phyloP scores from a whole-genome alignment of 2,113 vertebrate species.

The Perca fluviatilis region DNA sequence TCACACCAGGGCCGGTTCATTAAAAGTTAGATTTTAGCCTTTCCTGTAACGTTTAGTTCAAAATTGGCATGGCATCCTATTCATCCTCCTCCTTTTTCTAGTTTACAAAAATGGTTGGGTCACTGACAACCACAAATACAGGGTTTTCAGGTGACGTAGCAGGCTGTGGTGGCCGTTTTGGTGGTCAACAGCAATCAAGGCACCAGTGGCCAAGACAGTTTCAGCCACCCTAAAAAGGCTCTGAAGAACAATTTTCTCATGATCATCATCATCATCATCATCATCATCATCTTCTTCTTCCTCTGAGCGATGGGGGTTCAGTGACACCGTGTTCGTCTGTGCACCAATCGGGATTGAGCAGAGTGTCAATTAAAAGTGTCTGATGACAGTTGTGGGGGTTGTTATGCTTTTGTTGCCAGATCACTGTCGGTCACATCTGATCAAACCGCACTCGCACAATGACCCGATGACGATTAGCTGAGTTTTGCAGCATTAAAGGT shows the following conservation, averaged over 20 bases:
- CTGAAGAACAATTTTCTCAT: background rate
- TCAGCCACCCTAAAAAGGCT: background rate
- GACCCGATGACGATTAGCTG: background rate
- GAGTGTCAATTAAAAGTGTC: background rate
- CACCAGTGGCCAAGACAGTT: background rate
- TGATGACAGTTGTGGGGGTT: no score
- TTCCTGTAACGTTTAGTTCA: constrained; percentile 17
- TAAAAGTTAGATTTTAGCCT: background rate
- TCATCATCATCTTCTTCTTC: no score
- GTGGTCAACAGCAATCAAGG: background rate
- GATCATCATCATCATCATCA: no score
- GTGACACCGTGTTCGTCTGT: background rate
- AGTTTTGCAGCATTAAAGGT: background rate
- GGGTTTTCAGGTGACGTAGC: background rate
- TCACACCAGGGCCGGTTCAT: constrained; percentile 14
- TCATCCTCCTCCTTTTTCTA: background rate
- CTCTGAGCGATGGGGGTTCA: background rate
- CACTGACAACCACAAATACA: constrained; percentile 6
- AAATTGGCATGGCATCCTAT: background rate
- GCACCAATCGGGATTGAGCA: background rate
- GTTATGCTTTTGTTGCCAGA: no score
- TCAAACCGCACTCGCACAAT: background rate
- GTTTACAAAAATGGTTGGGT: background rate
- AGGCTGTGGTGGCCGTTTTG: background rate
- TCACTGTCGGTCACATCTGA: background rate